Base-by-base conservation (phyloP, 1,140 invertebrate species). In the Achroia grisella region DNA sequence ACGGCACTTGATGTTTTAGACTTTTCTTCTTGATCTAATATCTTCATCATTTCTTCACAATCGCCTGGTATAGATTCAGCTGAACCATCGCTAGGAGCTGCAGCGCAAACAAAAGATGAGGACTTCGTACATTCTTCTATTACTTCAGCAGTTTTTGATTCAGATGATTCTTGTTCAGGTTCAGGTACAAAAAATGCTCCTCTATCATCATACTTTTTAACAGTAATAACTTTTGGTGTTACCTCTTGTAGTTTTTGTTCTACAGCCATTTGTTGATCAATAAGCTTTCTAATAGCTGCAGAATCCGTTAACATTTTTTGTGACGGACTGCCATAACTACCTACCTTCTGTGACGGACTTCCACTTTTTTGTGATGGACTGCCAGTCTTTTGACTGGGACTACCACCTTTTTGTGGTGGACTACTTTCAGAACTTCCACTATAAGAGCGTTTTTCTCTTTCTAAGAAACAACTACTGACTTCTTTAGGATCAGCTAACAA, bases 401-500 rank as follows among this genome's bases (percentile, higher is more conserved):
- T 88, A 48, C 73, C 87, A 54, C 62, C 75, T 74, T 76, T 88
- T 65, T 76, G 84, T 53, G 60, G 89, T 11, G 84, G 81, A 52
- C 84, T 87, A 45, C 79, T 85, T 45, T 86, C 80, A n/a, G 81
- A 85, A 62, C 87, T 71, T 51, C 83, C 64, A 63, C 88, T 77
- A 43, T 85, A 85, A 23, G 84, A 79, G 48, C 88, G 54, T 68
- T 86, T 87, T 62, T 87, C 86, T 60, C 81, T 71, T 59, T 86
- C 84, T 14, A 87, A 68, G 46, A 87, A 87, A 63, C 85, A 86
- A 1, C 88, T 86, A 52, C 88, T 89, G 23, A 88, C 88, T 8
- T 86, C 82, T 61, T 89, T 89, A 32, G 89, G 88, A 37, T 89
- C 89, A 0, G 88, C 88, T 39, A 86, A 54, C 2, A 97, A 81